Evolutionary conservation across 2,888 invertebrate species (phyloP).

Genomic region (Coenonympha glycerion): DNA sequence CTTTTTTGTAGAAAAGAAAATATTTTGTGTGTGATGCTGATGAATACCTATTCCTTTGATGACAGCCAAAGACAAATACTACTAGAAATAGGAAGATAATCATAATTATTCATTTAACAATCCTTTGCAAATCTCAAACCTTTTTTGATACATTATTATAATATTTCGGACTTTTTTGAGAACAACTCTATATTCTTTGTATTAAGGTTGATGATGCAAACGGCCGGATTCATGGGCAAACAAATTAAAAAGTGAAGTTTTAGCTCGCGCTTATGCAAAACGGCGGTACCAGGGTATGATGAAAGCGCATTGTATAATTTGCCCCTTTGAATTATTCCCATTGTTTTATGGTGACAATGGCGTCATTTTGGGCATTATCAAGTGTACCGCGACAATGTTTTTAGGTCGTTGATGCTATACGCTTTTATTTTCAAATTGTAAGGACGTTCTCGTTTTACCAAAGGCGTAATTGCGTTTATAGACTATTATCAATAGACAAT

Average conservation of each 20-base stretch:
- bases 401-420: conserved; percentile 1
- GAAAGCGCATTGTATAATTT: conserved; percentile 28
- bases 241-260: background rate
- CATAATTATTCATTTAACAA: too few relatives aligned
- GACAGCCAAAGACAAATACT: too few relatives aligned
- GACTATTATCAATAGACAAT: background rate
- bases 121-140: too few relatives aligned
- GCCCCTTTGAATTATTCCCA: conserved; percentile 43
- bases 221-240: background rate
- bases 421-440: conserved; percentile 11
- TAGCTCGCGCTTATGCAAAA: conserved; percentile 12
- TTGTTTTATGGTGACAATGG: conserved; percentile 61
- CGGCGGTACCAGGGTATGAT: conserved; percentile 5
- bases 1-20: too few relatives aligned
- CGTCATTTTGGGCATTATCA: conserved; percentile 32
- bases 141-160: too few relatives aligned
- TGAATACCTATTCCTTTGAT: too few relatives aligned
- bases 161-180: too few relatives aligned
- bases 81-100: too few relatives aligned
- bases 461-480: too few relatives aligned
- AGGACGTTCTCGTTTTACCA: too few relatives aligned
- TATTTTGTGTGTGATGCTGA: too few relatives aligned
- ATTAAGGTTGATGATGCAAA: background rate
- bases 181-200: too few relatives aligned
- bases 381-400: background rate